phyloP scores from a whole-genome alignment of 2,888 invertebrate genomes.

The Taphrorychus bicolor region DNA sequence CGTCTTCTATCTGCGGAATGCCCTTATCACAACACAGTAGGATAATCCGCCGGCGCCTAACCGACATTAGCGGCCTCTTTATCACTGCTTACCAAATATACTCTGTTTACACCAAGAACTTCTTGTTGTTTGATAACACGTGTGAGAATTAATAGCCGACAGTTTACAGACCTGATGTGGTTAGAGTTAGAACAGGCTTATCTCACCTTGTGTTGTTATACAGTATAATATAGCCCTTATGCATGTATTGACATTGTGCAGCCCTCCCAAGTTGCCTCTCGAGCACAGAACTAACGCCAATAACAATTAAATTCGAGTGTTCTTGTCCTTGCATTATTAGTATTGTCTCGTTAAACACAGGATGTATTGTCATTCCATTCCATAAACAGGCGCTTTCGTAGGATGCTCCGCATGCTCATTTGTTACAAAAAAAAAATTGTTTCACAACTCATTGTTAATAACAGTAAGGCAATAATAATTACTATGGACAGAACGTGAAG shows the following conservation, averaged over 20 bases:
- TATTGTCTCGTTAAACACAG: not conserved
- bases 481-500: not conserved
- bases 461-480: too few species aligned
- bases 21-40: constrained; percentile 1
- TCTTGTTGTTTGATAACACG: constrained; percentile 20
- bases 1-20: not conserved
- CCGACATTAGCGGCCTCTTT: constrained; percentile 15
- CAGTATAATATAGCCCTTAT: not conserved
- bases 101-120: constrained; percentile 11
- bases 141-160: constrained; percentile 13
- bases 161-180: not conserved
- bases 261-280: not conserved
- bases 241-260: not conserved
- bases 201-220: too few species aligned
- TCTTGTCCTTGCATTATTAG: not conserved
- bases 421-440: not conserved
- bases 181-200: too few species aligned
- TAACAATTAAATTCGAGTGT: not conserved
- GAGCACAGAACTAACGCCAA: too few species aligned
- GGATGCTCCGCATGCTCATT: too few species aligned
- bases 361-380: constrained; percentile 5
- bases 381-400: not conserved
- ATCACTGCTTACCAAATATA: constrained; percentile 13
- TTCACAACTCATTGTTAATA: not conserved
- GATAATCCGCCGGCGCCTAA: not conserved